Evolutionary conservation across 1,140 invertebrate genomes (phyloP), one percentile per base, ranked within the genome.

Genomic region (Diachasmimorpha longicaudata): DNA sequence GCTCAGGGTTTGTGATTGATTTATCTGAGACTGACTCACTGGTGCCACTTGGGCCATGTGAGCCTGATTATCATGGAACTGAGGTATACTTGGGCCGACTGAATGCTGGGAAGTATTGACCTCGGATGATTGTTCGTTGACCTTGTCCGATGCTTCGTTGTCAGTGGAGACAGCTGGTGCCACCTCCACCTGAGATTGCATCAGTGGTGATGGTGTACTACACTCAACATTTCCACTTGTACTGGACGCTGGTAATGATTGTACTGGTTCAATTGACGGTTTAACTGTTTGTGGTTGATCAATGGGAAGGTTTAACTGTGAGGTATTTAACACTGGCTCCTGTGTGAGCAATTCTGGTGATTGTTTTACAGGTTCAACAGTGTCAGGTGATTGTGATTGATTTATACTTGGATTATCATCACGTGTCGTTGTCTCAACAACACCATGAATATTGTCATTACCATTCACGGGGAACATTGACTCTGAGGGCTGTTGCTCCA

Each of bases 201-300:
- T 75, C 52, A 85, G 79, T 6, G 85, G 77, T 5, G 86, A 81
- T n/a, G 77, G 70, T 23, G 48, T 81, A 44, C 77, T 74, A 67
- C 86, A 85, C 8, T 88, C 86, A 10, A 85, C 70, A 69, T 81
- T 87, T 39, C 84, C 87, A 70, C 85, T 87, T 37, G 88, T 88
- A 79, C 87, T 88, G 11, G 88, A 85, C 19, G 84, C 82, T 55
- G 88, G 87, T 68, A 88, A 74, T 11, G 85, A 84, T 71, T 88
- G 88, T 19, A 88, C 85, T n/a, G 86, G 81, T 69, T 89, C 88
- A 0, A 85, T 78, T 16, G 81, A 44, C 8, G 80, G 68, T 67
- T 78, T 84, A 4, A 72, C 10, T 9, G 77, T 13, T 44, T 39
- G 25, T 0, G 80, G 66, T 66, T 80, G 81, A 55, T 88, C 86